Evolutionary conservation across 2,113 vertebrate genomes (phyloP), one percentile per base, ranked within the genome.

Genomic region (Zingel zingel): DNA sequence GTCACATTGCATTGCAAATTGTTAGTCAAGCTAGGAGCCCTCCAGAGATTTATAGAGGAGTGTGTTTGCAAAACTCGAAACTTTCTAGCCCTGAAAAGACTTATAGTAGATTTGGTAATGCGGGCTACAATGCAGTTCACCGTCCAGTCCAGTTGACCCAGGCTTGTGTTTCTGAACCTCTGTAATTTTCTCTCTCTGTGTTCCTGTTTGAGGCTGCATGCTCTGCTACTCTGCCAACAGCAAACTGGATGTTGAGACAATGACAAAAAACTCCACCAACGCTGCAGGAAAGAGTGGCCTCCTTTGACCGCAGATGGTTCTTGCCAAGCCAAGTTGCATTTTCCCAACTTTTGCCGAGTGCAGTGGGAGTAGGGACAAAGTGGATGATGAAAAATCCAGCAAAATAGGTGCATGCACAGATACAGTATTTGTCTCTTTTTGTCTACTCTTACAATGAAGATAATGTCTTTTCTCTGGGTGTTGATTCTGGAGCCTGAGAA

Each of bases 1-100:
- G 75, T 51, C 82, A 76, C n/a, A 16, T 76, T 50, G 43, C 64
- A 75, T 70, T 63, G 66, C 61, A 86, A 88, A 69, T 69, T 43
- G 43, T 65, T 36, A 25, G 65, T 84, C 18, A 21, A 64, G 56
- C 77, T 47, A 7, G 23, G 10, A 77, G 68, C 39, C 68, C 47
- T 33, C 1, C 2, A 0, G 48, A 67, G 39, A 80, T 50, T 59
- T 69, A 56, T 54, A n/a, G 43, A 64, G 79, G 57, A 80, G 54
- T 72, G 51, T 79, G 68, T 67, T 87, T 77, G 27, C 27, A 62
- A 76, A 84, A 74, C 4, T 63, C 6, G 2, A 19, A 77, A 77
- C 15, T 43, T 64, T 78, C 61, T 62, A 66, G 5, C 47, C 25
- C 39, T 39, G 21, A 39, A 61, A 73, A 74, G 56, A 86, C 53